Conservation (phyloP, 2,888 invertebrate genomes). For the Diploptera punctata region DNA sequence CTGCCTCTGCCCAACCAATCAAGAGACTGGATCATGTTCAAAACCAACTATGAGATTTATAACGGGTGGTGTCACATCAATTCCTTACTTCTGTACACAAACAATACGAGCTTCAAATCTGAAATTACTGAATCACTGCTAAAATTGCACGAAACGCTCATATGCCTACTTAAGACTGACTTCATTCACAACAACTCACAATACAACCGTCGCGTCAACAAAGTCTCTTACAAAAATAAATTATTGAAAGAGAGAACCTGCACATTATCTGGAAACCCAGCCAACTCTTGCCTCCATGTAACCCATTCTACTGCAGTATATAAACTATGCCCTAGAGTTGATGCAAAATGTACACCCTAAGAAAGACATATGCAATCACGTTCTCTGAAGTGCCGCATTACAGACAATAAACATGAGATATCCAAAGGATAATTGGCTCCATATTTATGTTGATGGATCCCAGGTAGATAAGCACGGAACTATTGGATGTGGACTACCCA, state of each 20-base stretch:
- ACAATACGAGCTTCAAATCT: neutral
- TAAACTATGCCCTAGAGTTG: too few relatives aligned
- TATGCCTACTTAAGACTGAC: neutral
- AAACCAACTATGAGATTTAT: neutral
- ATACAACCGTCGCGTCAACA: neutral
- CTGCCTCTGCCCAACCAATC: neutral
- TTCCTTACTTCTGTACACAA: neutral
- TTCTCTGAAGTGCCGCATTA: neutral
- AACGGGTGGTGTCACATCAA: neutral
- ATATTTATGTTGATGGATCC: neutral
- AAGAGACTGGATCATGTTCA: neutral
- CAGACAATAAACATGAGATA: neutral
- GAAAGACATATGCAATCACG: neutral
- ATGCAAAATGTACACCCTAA: too few relatives aligned
- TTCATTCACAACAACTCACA: neutral
- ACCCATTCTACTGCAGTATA: too few relatives aligned
- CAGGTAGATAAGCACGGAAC: neutral
- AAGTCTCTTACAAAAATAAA: neutral
- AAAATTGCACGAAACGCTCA: neutral
- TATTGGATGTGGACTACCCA: neutral
- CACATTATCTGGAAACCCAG: neutral
- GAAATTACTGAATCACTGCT: neutral
- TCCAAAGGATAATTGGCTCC: neutral
- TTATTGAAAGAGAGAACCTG: neutral
- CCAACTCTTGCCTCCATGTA: too few relatives aligned